phyloP scores from a whole-genome alignment of 1,140 invertebrate species.

The Diachasmimorpha longicaudata region DNA sequence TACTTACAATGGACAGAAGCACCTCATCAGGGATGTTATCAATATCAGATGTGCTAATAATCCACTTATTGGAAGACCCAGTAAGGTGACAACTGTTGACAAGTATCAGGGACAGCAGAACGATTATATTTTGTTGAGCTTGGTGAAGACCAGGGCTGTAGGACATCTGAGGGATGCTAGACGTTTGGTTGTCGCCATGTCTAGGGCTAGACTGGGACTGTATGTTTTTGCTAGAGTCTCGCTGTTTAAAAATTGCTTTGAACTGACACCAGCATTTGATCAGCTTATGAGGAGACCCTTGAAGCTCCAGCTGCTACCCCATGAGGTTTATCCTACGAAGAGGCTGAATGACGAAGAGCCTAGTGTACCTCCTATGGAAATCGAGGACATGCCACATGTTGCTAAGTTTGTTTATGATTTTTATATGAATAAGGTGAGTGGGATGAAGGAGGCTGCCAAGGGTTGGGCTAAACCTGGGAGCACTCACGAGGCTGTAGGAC shows the following conservation, averaged over 20 bases:
- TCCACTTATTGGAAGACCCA: constrained; percentile 93
- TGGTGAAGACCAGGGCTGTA: constrained; percentile 95
- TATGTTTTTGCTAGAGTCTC: constrained; percentile 94
- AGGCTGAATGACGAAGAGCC: constrained; percentile 60
- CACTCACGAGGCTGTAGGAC: constrained; percentile 43
- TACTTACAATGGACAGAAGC: constrained; percentile 99
- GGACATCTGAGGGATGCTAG: constrained; percentile 96
- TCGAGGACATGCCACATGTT: constrained; percentile 92
- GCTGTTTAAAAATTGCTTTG: constrained; percentile 96
- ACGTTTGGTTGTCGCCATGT: constrained; percentile 97
- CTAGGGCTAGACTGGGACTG: constrained; percentile 94
- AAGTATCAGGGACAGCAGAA: constrained; percentile 99
- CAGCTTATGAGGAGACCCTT: constrained; percentile 78
- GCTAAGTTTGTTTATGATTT: constrained; percentile 91
- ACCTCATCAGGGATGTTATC: constrained; percentile 95
- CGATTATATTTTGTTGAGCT: constrained; percentile 95
- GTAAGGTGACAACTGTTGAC: constrained; percentile 97
- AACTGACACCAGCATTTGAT: constrained; percentile 93
- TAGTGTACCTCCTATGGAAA: constrained; percentile 59
- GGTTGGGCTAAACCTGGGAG: constrained; percentile 63
- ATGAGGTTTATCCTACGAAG: constrained; percentile 79
- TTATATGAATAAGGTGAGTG: constrained; percentile 79
- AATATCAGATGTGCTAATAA: constrained; percentile 93
- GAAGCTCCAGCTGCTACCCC: constrained; percentile 76
- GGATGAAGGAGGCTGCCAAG: constrained; percentile 66